Evolutionary conservation across 2,888 invertebrate genomes (phyloP), one percentile per base, ranked within the genome.

Genomic region (Ischnus inquisitorius): DNA sequence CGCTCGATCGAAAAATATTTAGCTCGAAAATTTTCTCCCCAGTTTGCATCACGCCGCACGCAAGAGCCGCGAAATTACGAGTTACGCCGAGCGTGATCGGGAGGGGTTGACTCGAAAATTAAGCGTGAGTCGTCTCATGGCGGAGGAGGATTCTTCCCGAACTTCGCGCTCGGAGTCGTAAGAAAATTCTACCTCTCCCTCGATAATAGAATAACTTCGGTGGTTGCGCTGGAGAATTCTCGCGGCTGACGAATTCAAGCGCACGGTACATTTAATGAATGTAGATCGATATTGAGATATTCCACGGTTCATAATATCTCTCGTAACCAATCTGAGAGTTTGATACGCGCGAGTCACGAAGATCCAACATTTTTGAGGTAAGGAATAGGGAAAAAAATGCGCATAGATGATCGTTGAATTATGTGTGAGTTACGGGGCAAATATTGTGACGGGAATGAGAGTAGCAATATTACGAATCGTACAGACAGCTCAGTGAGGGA

Each of bases 151-250:
- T 69, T 75, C 75, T 60, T 80, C 60, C 46, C 41, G 54, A 64
- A 60, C n/a, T 22, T 16, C 34, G 67, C 65, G 72, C 65, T 41
- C 28, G 54, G 10, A 67, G 12, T 12, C 22, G 46, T 74, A 19
- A 54, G n/a, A 39, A 74, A 62, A 80, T 75, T 28, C 4, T 48
- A 22, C n/a, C 14, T 22, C 22, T 69, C 10, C 76, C 64, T 68
- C 81, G 81, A 81, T 76, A 81, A 81, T 76, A 75, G 76, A 76
- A 81, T 76, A 76, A 71, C 76, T 81, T 76, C 69, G 10, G 10
- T 19, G 64, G 51, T 34, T 41, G 62, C 69, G 62, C 34, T 12
- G 41, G 16, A 39, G 69, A 54, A 81, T 76, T 57, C 54, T 48
- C 25, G 22, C 25, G 14, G 46, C 39, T 12, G 62, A n/a, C n/a